Evolutionary conservation across 2,888 invertebrate species (phyloP), one percentile per base, ranked within the genome.

Genomic region (Sinohyriopsis cumingii): DNA sequence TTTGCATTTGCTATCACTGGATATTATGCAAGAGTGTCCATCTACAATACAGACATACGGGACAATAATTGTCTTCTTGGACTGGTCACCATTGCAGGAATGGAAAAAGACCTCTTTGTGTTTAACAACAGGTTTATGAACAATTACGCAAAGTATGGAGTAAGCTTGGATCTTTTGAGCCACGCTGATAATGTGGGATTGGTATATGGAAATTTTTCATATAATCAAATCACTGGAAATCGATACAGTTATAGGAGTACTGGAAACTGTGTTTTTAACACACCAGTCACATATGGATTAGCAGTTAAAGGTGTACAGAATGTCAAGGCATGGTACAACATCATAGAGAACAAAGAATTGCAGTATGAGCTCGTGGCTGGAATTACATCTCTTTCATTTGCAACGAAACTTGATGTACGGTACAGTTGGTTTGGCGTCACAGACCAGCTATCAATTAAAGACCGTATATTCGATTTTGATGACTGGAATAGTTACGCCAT

Each of bases 401-500:
- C 95, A 77, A 97, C 96, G 85, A 93, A 93, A 60, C 92, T 99
- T 68, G 95, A 98, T 87, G 97, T 96, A 0, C 93, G 93, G 18
- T 95, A 96, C 89, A 99, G 99, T 89, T 99, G 96, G 95, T 99
- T 99, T 99, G 99, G 98, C 19, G 94, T 94, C 5, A 91, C 91
- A 0, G 92, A 94, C 68, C 93, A 95, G 66, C 91, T 91, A 7
- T 92, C 92, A 68, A 99, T 99, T 67, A 93, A 93, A 71, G 92
- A 93, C 65, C 93, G 94, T 86, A 97, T 99, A 84, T 98, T 99
- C 88, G 99, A 99, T 91, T 98, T 99, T 90, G 98, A 99, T 89
- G 98, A 99, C 89, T 99, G 99, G 99, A 99, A 99, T 89, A 96
- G 97, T 90, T 97, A 96, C 89, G 98, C 98, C 0, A 93, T 98